Percentiles rank a stretch among this genome's conserved stretches.
Conservation (phyloP, 2,797 vertebrate genomes). For the Alosa sapidissima region DNA sequence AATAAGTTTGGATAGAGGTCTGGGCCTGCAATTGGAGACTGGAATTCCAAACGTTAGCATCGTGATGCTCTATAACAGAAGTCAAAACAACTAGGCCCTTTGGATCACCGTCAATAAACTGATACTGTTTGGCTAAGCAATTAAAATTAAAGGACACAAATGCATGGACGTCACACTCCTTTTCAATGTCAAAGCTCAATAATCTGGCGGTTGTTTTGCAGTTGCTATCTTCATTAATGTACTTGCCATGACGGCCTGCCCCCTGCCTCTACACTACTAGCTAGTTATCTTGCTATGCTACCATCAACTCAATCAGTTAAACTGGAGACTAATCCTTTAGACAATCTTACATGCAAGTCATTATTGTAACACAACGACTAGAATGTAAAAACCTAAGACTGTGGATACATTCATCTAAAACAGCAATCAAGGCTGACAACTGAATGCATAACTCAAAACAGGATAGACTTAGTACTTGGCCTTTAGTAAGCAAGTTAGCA, state of each 20-base stretch:
- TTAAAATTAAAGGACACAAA: background rate
- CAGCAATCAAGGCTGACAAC: background rate
- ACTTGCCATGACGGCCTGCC: slow-evolving; percentile 7
- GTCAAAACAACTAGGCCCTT: background rate
- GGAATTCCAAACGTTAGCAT: slow-evolving; percentile 19
- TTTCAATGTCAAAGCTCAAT: background rate
- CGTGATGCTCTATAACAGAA: background rate
- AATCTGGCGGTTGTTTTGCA: background rate
- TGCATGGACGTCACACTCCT: background rate
- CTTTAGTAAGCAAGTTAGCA: slow-evolving; percentile 3
- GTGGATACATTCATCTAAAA: background rate
- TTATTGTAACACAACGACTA: background rate
- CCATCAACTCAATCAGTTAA: slow-evolving; percentile 3
- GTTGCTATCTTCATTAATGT: background rate
- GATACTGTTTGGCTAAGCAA: background rate
- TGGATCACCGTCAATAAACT: background rate
- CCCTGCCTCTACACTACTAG: background rate
- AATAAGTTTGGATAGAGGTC: background rate
- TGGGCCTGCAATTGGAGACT: background rate
- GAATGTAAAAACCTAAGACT: background rate
- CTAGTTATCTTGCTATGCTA: slow-evolving; percentile 2
- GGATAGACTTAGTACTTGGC: background rate
- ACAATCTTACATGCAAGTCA: background rate
- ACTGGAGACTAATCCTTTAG: background rate
- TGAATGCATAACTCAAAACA: background rate